Evolutionary conservation across 2,113 vertebrate species (phyloP).

Genomic region (Edolisoma coerulescens): DNA sequence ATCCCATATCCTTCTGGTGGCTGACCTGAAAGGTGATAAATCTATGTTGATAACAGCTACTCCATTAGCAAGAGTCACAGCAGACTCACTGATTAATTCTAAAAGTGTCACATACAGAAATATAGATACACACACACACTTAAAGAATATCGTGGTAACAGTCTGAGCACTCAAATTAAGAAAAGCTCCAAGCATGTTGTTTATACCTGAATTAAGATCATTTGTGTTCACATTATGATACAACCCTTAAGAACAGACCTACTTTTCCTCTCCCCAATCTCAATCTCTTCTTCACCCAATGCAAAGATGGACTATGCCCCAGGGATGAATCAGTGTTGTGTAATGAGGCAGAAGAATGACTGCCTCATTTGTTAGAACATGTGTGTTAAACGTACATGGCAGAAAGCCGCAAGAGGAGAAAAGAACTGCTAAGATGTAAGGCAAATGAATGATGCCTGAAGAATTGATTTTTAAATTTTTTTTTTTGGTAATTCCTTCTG

Average conservation of each 20-base stretch:
- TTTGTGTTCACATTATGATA: neutral
- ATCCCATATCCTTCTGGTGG: neutral
- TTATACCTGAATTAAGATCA: neutral
- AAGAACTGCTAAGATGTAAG: neutral
- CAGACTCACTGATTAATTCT: neutral
- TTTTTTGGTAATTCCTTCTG: neutral
- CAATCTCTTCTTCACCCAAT: neutral
- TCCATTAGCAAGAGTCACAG: neutral
- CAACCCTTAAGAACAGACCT: neutral
- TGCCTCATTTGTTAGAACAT: slow-evolving; percentile 45
- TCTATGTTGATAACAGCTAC: neutral
- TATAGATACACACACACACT: neutral
- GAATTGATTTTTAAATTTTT: neutral
- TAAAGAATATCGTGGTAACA: neutral
- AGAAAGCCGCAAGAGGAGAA: neutral
- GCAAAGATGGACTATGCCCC: slow-evolving; percentile 22
- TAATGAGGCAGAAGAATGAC: slow-evolving; percentile 44
- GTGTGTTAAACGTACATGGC: slow-evolving; percentile 5
- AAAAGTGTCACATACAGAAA: neutral
- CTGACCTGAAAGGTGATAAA: slow-evolving; percentile 18
- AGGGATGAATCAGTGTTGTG: slow-evolving; percentile 1
- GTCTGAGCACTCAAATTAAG: neutral
- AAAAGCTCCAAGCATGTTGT: neutral
- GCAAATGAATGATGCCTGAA: neutral
- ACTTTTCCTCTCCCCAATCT: neutral